Percentiles rank a stretch among this genome's conserved stretches.
Conservation (phyloP, 2,888 invertebrate genomes). For the Meta bourneti region DNA sequence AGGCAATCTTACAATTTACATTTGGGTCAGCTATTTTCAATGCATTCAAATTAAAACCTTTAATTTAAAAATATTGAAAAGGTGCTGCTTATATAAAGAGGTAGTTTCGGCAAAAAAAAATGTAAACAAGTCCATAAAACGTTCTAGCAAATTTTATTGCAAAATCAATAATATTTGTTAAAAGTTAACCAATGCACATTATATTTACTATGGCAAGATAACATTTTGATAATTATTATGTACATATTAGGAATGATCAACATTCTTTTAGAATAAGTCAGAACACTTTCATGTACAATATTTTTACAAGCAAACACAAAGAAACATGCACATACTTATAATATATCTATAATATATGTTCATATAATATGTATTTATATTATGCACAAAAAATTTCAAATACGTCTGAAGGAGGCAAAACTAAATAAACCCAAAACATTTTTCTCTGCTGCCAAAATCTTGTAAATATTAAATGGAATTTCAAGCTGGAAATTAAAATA, state of each 20-base stretch:
- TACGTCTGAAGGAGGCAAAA: not conserved
- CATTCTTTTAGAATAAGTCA: constrained; percentile 56
- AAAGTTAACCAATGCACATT: constrained; percentile 76
- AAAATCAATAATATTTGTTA: constrained; percentile 76
- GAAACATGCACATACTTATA: constrained; percentile 51
- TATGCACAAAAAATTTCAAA: constrained; percentile 59
- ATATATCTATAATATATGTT: constrained; percentile 38
- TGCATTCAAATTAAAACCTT: too few relatives aligned
- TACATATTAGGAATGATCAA: constrained; percentile 76
- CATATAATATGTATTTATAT: constrained; percentile 33
- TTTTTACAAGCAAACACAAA: constrained; percentile 70
- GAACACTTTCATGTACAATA: constrained; percentile 56
- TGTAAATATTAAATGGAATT: constrained; percentile 7
- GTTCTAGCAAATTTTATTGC: constrained; percentile 77
- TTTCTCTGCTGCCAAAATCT: not conserved
- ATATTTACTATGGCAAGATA: constrained; percentile 74
- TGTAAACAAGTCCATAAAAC: constrained; percentile 29
- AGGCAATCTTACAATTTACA: too few relatives aligned
- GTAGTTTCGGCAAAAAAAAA: not conserved
- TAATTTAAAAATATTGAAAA: not conserved
- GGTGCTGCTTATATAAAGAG: not conserved
- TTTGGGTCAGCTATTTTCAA: too few relatives aligned
- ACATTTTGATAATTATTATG: constrained; percentile 68
- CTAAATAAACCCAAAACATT: not conserved
- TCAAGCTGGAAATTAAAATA: not conserved